Evolutionary conservation across 2,888 invertebrate species (phyloP), one percentile per base, ranked within the genome.

Genomic region (Cyrtodaria siliqua): DNA sequence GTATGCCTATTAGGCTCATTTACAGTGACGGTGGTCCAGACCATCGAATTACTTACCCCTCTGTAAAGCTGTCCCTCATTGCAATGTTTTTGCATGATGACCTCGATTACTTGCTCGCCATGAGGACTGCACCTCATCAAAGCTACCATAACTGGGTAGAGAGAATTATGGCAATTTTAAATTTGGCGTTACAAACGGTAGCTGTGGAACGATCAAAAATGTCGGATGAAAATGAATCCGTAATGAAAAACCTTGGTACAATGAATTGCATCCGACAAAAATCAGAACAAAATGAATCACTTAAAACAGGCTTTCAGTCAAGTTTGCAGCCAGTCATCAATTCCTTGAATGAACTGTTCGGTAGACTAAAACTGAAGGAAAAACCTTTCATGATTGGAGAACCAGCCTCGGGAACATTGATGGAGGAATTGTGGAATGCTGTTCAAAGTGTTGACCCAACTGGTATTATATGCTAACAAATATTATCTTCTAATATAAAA

Each of bases 61-160:
- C n/a, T n/a, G n/a, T n/a, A n/a, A n/a, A n/a, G n/a, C 38, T 60
- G 26, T n/a, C 47, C 23, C 47, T 60, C 20, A 47, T 60, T 44
- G 60, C 60, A 18, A 44, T 60, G 60, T 60, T 60, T 18, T 18
- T 60, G 2, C 44, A 40, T 12, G 60, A 44, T 47, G 47, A 60
- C 27, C 27, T 27, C 4, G 60, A 60, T 26, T 44, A 47, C 40
- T 23, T 60, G 4, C 47, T 60, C 9, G 60, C 60, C n/a, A 29
- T 47, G 44, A 60, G 60, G 29, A 52, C 33, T 33, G 50, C 52
- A 14, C 63, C 52, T 52, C 40, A 27, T 23, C 63, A 52, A 24
- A 40, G 40, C 18, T 63, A 29, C 38, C 18, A 24, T 23, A 63
- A 63, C 38, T 40, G 38, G 33, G 63, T 40, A 27, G 63, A 63